Evolutionary conservation across 2,797 vertebrate genomes (phyloP), one percentile per base, ranked within the genome.

Genomic region (Percopsis omiscomaycus): DNA sequence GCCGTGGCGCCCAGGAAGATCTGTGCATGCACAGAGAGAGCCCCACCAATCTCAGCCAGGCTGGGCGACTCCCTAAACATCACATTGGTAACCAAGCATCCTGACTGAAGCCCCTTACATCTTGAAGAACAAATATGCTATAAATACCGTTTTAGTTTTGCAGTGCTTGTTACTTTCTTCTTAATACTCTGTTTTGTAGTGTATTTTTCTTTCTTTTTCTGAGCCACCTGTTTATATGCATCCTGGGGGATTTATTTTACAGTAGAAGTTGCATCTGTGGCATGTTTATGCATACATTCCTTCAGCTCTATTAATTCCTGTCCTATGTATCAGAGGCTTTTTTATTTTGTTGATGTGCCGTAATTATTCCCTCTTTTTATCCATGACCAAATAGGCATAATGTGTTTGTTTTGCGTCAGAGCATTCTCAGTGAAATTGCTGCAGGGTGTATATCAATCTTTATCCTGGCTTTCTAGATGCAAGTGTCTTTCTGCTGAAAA

Each of bases 1-100:
- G 92, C 92, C 77, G 92, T 92, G 92, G 91, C 86, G 88, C 91
- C 90, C 86, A 89, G 92, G 92, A 93, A 93, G 91, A 93, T 92
- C 90, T 92, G 84, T 84, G 81, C 77, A 85, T 86, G 86, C 81
- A 87, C 59, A 78, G 80, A 84, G 82, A 84, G 82, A 87, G 90
- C 84, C 88, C 88, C 86, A 90, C 85, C 89, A 92, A 92, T 91
- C 84, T 88, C 80, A 85, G 80, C 71, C 81, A 77, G 77, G 81
- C 87, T 85, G 77, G 88, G 81, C 69, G 77, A 88, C 86, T 90
- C 82, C 84, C 81, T 72, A 66, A 74, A 78, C 81, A 88, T 82
- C 68, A 80, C 53, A 49, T 79, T 74, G 68, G 75, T 77, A 69
- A 61, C 45, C 16, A 63, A 70, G 63, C 66, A 75, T 73, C 72